A percentile compares a stretch with the other conserved stretches of the same genome.
Conservation (phyloP, 2,113 vertebrate species). For the Myotis davidii region DNA sequence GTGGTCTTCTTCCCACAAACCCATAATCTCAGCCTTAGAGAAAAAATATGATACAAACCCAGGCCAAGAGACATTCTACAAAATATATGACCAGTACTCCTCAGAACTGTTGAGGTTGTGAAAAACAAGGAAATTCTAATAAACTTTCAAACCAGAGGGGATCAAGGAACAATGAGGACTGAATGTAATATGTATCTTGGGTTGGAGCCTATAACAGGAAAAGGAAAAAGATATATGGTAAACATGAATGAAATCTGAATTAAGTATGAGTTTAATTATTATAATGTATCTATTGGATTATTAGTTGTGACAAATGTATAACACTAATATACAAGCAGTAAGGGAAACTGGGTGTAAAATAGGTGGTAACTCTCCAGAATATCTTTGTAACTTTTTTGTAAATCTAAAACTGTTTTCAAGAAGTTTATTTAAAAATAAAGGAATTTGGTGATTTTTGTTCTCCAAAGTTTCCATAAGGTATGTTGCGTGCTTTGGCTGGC, state of each 20-base stretch:
- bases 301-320: not conserved
- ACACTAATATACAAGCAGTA: not conserved
- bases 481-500: not conserved
- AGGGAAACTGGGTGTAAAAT: not conserved
- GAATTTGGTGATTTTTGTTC: not conserved
- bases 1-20: not conserved
- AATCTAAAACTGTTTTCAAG: not conserved
- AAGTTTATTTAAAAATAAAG: not conserved
- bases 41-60: not conserved
- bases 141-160: not conserved
- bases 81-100: not conserved
- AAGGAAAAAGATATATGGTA: not conserved
- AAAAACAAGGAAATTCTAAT: not conserved
- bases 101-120: not conserved
- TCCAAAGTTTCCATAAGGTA: not conserved
- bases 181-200: not conserved
- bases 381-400: not conserved
- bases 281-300: not conserved
- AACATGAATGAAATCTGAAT: not conserved
- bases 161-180: not conserved
- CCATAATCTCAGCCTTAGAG: too few species aligned
- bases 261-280: not conserved
- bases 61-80: not conserved
- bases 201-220: not conserved
- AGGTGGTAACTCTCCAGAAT: not conserved